phyloP scores from a whole-genome alignment of 1,140 invertebrate species.

The Caenorhabditis briggsae region DNA sequence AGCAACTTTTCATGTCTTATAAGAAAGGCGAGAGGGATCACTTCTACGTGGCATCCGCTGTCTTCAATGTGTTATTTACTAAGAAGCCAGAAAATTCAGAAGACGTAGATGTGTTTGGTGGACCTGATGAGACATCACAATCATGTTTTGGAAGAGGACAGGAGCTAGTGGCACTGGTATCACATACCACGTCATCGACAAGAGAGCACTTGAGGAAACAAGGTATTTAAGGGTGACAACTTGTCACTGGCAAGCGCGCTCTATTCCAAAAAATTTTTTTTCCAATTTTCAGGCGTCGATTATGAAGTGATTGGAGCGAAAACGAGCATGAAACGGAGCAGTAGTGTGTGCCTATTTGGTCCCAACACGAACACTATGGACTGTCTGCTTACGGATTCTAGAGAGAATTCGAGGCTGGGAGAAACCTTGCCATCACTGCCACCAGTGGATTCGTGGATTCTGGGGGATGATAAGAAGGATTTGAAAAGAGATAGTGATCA shows the following conservation, averaged over 20 bases:
- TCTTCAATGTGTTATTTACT: constrained; percentile 56
- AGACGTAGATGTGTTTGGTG: neutral
- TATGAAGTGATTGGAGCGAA: constrained; percentile 10
- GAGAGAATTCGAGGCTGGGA: constrained; percentile 6
- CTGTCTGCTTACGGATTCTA: neutral
- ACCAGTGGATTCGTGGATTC: neutral
- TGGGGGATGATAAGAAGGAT: neutral
- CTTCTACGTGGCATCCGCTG: constrained; percentile 60
- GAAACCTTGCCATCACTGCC: too few relatives aligned
- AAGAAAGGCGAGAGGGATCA: constrained; percentile 55
- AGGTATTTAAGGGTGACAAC: constrained; percentile 8
- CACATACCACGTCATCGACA: constrained; percentile 49
- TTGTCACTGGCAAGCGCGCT: neutral
- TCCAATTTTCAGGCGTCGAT: neutral
- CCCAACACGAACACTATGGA: neutral
- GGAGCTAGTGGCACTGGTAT: constrained; percentile 44
- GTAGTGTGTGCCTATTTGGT: neutral
- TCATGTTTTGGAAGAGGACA: constrained; percentile 47
- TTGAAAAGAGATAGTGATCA: neutral
- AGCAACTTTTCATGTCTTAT: constrained; percentile 56
- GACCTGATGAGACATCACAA: constrained; percentile 4
- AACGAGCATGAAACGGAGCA: neutral
- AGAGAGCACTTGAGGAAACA: constrained; percentile 56
- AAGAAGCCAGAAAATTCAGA: neutral
- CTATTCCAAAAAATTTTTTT: neutral